phyloP scores from a whole-genome alignment of 2,797 vertebrate genomes.

The Rousettus madagascariensis region DNA sequence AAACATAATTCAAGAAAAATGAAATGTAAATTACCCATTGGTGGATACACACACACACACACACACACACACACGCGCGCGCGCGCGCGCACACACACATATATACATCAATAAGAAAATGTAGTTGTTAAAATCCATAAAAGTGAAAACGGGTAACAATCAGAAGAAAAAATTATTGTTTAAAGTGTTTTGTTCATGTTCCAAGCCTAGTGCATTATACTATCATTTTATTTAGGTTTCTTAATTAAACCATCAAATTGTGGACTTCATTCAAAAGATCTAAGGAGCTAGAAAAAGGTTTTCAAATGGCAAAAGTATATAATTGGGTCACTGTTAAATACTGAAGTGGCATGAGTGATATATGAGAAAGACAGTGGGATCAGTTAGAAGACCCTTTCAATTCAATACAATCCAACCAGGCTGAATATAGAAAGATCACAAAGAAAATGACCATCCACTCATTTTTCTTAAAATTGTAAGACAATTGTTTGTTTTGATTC shows the following conservation, averaged over 20 bases:
- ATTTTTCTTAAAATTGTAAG: background rate
- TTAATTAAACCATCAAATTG: background rate
- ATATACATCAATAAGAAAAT: background rate
- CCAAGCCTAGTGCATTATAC: background rate
- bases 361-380: background rate
- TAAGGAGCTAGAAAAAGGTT: background rate
- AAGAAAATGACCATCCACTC: background rate
- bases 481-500: background rate
- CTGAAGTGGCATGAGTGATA: background rate
- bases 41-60: too few relatives aligned
- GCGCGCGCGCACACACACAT: too few relatives aligned
- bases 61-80: too few relatives aligned
- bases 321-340: background rate
- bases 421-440: background rate
- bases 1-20: background rate
- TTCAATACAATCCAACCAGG: background rate
- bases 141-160: background rate
- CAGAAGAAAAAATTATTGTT: background rate
- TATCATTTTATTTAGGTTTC: background rate
- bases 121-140: background rate
- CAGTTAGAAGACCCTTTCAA: background rate
- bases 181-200: background rate
- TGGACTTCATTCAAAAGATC: background rate
- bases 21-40: background rate
- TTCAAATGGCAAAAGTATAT: background rate